phyloP scores from a whole-genome alignment of 2,797 vertebrate species.

The Brachyalestes nurse region DNA sequence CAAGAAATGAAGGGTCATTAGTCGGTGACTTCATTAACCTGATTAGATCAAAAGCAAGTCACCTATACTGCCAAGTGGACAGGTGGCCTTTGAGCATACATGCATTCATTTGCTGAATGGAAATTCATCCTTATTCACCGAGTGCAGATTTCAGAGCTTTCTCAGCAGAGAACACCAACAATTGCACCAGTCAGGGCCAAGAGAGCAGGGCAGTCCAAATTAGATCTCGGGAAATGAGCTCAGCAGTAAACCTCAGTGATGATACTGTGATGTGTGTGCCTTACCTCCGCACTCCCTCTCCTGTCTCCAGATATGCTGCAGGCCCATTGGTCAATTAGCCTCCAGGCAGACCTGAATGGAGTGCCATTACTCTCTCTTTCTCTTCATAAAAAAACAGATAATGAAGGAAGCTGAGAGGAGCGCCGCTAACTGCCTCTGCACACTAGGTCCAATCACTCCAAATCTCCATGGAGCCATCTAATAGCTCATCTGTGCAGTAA shows the following conservation, averaged over 20 bases:
- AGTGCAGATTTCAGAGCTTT: background rate
- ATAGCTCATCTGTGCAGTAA: constrained; percentile 55
- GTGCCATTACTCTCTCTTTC: constrained; percentile 49
- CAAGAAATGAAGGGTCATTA: constrained; percentile 4
- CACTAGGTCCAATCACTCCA: constrained; percentile 49
- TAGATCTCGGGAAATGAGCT: constrained; percentile 11
- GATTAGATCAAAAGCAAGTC: constrained; percentile 24
- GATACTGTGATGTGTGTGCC: constrained; percentile 41
- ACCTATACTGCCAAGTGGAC: background rate
- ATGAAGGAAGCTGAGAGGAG: constrained; percentile 51
- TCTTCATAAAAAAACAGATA: constrained; percentile 47
- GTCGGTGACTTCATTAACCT: constrained; percentile 13
- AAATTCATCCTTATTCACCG: constrained; percentile 5
- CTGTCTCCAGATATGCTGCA: constrained; percentile 27
- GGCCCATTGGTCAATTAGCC: constrained; percentile 51
- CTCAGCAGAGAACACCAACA: background rate
- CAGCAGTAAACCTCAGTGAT: constrained; percentile 25
- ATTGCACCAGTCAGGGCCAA: background rate
- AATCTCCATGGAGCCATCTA: constrained; percentile 29
- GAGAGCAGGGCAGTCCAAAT: constrained; percentile 24
- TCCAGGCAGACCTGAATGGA: constrained; percentile 40
- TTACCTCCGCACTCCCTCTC: constrained; percentile 14
- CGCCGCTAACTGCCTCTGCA: constrained; percentile 44
- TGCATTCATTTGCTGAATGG: background rate
- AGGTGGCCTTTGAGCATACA: background rate